Percentiles rank a stretch among this genome's conserved stretches.
Conservation (phyloP, 2,888 invertebrate genomes). For the Zeuzera pyrina region DNA sequence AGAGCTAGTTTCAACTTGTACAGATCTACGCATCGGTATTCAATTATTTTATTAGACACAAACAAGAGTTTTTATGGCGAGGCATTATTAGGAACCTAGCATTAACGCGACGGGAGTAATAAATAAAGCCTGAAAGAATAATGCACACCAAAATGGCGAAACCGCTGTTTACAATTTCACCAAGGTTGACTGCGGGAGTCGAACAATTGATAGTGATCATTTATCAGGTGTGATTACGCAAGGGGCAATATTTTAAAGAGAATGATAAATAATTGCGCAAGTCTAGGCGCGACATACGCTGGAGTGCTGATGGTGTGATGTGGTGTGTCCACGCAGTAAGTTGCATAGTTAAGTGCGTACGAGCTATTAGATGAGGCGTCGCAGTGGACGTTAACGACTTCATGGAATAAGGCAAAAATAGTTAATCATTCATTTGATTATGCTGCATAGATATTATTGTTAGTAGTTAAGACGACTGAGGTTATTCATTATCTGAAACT, state of each 20-base stretch:
- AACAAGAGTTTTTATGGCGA: slow-evolving; percentile 28
- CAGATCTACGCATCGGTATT: slow-evolving; percentile 25
- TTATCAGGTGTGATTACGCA: slow-evolving; percentile 22
- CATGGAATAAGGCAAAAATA: slow-evolving; percentile 27
- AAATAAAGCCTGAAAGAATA: slow-evolving; percentile 16
- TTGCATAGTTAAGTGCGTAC: slow-evolving; percentile 36
- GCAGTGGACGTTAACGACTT: slow-evolving; percentile 36
- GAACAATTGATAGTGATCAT: slow-evolving; percentile 22
- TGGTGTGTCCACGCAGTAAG: slow-evolving; percentile 22
- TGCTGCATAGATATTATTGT: no score
- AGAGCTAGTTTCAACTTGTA: slow-evolving; percentile 25
- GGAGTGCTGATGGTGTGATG: slow-evolving; percentile 6
- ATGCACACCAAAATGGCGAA: slow-evolving; percentile 13
- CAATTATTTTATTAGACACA: slow-evolving; percentile 33
- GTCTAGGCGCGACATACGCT: slow-evolving; percentile 9
- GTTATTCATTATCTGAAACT: background rate
- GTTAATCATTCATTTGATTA: slow-evolving; percentile 27
- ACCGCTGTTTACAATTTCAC: slow-evolving; percentile 17
- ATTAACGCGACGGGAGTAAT: slow-evolving; percentile 13
- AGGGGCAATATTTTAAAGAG: slow-evolving; percentile 23
- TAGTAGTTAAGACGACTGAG: slow-evolving; percentile 19
- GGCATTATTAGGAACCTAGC: slow-evolving; percentile 23
- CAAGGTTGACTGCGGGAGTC: slow-evolving; percentile 16
- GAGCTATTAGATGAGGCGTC: slow-evolving; percentile 38
- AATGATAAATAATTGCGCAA: slow-evolving; percentile 26